Base-by-base conservation (phyloP, 2,113 vertebrate species). In the Grantiella picta region DNA sequence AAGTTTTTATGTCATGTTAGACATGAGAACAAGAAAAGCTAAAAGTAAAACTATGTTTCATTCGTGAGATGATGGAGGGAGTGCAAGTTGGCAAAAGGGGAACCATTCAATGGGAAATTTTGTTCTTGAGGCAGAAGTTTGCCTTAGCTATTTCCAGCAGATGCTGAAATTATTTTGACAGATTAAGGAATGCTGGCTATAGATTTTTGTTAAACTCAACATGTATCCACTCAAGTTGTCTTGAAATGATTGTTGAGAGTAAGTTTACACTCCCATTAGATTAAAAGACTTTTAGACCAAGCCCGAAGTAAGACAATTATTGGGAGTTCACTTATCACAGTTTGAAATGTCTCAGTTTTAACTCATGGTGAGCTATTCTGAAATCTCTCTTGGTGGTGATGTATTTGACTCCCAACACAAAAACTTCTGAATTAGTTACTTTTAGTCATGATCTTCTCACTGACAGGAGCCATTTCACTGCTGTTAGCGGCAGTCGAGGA, bases 261-360 rank as follows among this genome's bases (percentile, higher is more conserved):
- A 89, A 65, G 49, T 88, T 92, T 75, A 86, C 5, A 6, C 52
- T 81, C 60, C 49, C 52, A 31, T 90, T 87, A 82, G 40, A 42
- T 89, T 89, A 82, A 82, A 94, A 93, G 80, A 73, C 40, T 86
- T 95, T 66, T 56, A 78, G 49, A 60, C 47, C 31, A 77, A 68
- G 50, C 69, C 94, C 35, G 3, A 78, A 86, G 63, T 33, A 85
- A 73, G 57, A 47, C 38, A 73, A 0, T 90, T 89, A 71, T 36
- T 92, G 50, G 69, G 45, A 95, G 20, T 90, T 95, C 70, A 45
- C 56, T 94, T 95, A 84, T 28, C 87, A 80, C 77, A 90, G 66
- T 90, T 84, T 68, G 82, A 94, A 90, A 81, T 56, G 44, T 53
- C 45, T 93, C 50, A 18, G 33, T 90, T 89, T 87, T 79, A 71